Percentiles rank a stretch among this genome's conserved stretches.
Evolutionary conservation across 30 jellyfish, hydroid and myxozoan genomes (phyloP).

Genomic region (Rhopilema esculentum): DNA sequence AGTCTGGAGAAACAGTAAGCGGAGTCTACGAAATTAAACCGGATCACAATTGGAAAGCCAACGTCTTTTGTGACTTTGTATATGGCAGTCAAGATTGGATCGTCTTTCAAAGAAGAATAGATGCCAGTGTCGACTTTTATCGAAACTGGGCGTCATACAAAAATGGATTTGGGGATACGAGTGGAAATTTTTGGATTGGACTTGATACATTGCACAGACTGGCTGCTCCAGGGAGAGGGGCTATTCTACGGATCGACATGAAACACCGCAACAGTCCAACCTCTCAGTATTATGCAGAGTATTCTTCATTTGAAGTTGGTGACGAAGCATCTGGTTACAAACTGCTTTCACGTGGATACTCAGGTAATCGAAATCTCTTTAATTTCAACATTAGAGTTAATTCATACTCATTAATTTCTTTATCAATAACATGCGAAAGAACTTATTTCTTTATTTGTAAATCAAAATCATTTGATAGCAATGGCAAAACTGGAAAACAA

Average conservation of each 20-base stretch:
- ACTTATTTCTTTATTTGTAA: no score
- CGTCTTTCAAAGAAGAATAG: constrained; percentile 38
- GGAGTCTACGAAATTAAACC: constrained; percentile 56
- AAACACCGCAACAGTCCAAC: constrained; percentile 42
- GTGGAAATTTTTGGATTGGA: constrained; percentile 57
- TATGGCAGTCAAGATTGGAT: constrained; percentile 49
- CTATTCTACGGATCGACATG: constrained; percentile 42
- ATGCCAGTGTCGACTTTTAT: constrained; percentile 41
- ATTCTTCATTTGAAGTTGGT: constrained; percentile 48
- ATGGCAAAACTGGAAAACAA: not conserved
- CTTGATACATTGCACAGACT: constrained; percentile 41
- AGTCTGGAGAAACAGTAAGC: constrained; percentile 45
- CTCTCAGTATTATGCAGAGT: constrained; percentile 30
- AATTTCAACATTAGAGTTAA: no score
- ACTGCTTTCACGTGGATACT: constrained; percentile 27
- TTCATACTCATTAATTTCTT: not conserved
- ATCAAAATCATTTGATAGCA: no score
- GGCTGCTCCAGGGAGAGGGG: constrained; percentile 56
- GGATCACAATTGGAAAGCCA: not conserved
- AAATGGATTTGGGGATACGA: constrained; percentile 35
- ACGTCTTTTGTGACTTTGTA: constrained; percentile 51
- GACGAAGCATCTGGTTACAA: constrained; percentile 49
- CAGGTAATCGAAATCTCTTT: constrained; percentile 10
- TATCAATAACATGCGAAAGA: no score
- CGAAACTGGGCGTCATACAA: constrained; percentile 59